Evolutionary conservation across 2,888 invertebrate species (phyloP).

Genomic region (Gastracanthus pulcherrimus): DNA sequence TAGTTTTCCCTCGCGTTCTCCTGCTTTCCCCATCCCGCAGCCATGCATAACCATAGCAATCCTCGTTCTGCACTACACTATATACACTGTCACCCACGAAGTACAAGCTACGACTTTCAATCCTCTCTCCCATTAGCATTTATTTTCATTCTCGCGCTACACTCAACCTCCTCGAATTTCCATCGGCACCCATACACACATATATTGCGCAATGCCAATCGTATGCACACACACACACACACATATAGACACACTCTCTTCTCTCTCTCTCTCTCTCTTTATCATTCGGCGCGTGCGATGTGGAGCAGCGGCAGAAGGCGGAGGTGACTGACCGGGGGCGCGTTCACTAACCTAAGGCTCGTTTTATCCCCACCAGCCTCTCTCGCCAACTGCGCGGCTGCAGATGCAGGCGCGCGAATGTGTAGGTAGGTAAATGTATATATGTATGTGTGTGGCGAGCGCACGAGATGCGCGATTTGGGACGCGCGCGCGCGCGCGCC

Average conservation of each 20-base stretch:
- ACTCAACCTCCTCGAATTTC: conserved; percentile 17
- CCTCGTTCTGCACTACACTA: too few species aligned
- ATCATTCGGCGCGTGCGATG: conserved; percentile 69
- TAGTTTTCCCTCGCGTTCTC: neutral
- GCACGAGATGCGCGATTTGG: neutral
- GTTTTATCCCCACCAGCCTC: conserved; percentile 26
- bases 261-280: conserved; percentile 62
- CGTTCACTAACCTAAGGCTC: conserved; percentile 75
- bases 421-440: neutral
- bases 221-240: conserved; percentile 31
- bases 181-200: neutral
- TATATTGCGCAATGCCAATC: conserved; percentile 46
- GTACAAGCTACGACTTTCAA: too few species aligned
- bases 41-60: neutral
- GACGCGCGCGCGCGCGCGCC: conserved; percentile 42
- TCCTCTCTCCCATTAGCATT: neutral
- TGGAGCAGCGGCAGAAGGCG: conserved; percentile 73
- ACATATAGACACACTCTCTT: neutral
- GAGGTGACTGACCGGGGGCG: conserved; percentile 76
- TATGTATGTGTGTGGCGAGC: neutral
- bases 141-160: neutral
- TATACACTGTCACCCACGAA: too few species aligned
- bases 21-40: neutral
- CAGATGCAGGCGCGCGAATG: neutral
- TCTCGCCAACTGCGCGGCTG: neutral